Evolutionary conservation across 1,140 invertebrate species (phyloP), one percentile per base, ranked within the genome.

Genomic region (Colletes latitarsis): DNA sequence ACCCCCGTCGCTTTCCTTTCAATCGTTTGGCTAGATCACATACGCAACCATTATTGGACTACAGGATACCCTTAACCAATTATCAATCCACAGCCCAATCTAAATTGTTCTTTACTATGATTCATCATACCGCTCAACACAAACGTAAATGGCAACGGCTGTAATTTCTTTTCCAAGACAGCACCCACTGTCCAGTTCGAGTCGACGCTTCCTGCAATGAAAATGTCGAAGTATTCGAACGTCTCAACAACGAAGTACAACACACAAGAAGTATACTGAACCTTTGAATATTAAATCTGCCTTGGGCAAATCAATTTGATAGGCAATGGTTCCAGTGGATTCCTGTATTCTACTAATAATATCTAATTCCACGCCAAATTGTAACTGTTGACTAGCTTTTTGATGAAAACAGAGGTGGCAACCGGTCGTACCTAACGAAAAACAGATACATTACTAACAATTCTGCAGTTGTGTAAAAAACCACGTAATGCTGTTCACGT

Each of bases 291-390:
- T 95, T 83, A 99, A 94, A 93, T 99, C 98, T 64, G 98, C 98
- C 93, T 98, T 99, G 21, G 98, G 98, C 92, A 99, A 94, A 93
- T 99, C 99, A 72, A 99, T 95, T 94, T 99, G 98, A 93, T 99
- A 99, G 21, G 96, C 98, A 84, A 99, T 95, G 1, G 98, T 97
- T 52, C 97, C 98, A n/a, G 97, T 96, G 6, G 97, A 97, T 92
- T 99, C 98, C 91, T 97, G 96, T 89, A 98, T 96, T 90, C 97
- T 94, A 77, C 97, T 94, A 91, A 97, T 98, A 10, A 97, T 96
- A 92, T 98, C 97, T 76, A 98, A 94, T 93, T 98, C 97, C 17
- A 97, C 96, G 75, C 97, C 97, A 83, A 99, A 94, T 92, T 95
- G 96, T 70, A 99, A 92, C 90, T 98, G 96, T 89, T 98, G 97